Base-by-base conservation (phyloP, 1,140 invertebrate species). In the Panulirus ornatus region DNA sequence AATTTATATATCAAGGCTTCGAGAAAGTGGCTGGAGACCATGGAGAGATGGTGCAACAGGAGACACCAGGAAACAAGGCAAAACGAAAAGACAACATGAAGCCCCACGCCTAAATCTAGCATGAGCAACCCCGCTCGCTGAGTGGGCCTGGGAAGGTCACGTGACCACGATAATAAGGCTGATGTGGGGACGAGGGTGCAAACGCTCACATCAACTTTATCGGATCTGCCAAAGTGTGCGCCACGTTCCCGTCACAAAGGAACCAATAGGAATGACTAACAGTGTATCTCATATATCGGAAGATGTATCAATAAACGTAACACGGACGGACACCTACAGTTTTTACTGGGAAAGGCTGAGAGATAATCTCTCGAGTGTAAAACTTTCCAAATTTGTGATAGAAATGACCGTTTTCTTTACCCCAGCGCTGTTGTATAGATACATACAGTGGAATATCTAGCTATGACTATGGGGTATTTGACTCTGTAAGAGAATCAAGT, bases 171-270 rank as follows among this genome's bases (percentile, higher is more conserved):
- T 76, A 88, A 88, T 88, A 88, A 71, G 86, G 75, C 78, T 54
- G 78, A 81, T 51, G 86, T 63, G n/a, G 58, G n/a, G 78, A 88
- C 78, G 58, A 79, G 75, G 86, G 75, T 71, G 86, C 51, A 79
- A 81, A 88, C 86, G 86, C 86, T 79, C 86, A 27, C 86, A 86
- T 86, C 84, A 86, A 86, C 84, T 86, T 86, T 86, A 86, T 88
- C 86, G 75, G 40, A 88, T 71, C 81, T 88, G 86, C 86, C 86
- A 88, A 22, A 58, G 78, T 76, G 78, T 81, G 86, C 76, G 78
- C 51, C 86, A 51, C 75, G 30, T 78, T 51, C 36, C 27, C 63
- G 34, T 81, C 75, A 6, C 54, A 66, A 22, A 40, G 81, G 36
- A 66, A 16, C 30, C 44, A 44, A 44, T 36, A 2, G 22, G 6